A percentile compares a stretch with the other conserved stretches of the same genome.
phyloP scores from a whole-genome alignment of 2,113 vertebrate genomes.

The Nothocercus nigrocapillus region DNA sequence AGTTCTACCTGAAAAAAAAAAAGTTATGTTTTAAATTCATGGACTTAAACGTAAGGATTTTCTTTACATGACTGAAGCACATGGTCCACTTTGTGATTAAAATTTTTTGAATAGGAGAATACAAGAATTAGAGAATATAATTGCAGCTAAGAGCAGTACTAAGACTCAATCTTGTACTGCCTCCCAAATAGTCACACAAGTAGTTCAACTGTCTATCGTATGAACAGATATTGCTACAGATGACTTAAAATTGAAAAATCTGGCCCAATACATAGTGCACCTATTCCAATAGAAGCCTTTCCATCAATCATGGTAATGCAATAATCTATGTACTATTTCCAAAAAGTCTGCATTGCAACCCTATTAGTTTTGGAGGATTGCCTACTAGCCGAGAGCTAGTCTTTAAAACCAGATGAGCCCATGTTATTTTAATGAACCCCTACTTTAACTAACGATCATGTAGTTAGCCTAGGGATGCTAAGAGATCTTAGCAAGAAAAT shows the following conservation, averaged over 20 bases:
- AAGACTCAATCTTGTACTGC: not conserved
- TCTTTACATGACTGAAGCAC: conserved; percentile 10
- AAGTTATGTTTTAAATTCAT: not conserved
- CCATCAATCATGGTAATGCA: not conserved
- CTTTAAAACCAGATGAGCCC: conserved; percentile 43
- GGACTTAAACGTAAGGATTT: not conserved
- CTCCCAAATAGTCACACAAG: not conserved
- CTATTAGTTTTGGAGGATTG: not conserved
- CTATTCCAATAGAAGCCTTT: not conserved
- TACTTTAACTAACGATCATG: conserved; percentile 35
- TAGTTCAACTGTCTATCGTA: not conserved
- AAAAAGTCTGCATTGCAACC: not conserved
- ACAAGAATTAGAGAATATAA: conserved; percentile 1
- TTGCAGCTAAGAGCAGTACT: not conserved
- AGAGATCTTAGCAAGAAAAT: conserved; percentile 6
- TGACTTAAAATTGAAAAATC: not conserved
- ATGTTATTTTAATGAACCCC: conserved; percentile 55
- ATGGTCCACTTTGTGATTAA: not conserved
- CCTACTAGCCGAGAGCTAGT: not conserved
- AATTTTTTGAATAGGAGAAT: not conserved
- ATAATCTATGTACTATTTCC: not conserved
- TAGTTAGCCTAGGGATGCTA: not conserved
- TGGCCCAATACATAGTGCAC: not conserved
- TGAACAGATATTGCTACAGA: not conserved
- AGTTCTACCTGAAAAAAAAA: not conserved